Evolutionary conservation across 2,888 invertebrate species (phyloP).

Genomic region (Rutpela maculata): DNA sequence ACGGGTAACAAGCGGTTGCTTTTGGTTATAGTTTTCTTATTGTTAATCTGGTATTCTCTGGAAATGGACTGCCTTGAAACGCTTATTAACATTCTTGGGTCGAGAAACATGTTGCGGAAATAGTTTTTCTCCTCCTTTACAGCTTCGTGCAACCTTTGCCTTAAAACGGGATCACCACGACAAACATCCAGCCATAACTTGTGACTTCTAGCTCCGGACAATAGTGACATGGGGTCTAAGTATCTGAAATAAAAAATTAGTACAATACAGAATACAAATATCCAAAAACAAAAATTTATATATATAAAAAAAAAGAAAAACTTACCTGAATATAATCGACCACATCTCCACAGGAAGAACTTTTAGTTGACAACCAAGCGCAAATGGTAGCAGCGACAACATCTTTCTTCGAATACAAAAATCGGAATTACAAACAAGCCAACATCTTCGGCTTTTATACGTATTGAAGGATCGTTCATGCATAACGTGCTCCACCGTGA

Average conservation of each 20-base stretch:
- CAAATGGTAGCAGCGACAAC: no score
- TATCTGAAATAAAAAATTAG: background rate
- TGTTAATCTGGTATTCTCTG: background rate
- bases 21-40: background rate
- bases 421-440: no score
- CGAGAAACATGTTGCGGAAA: background rate
- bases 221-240: background rate
- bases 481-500: no score
- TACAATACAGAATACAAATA: no score
- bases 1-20: background rate
- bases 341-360: no score
- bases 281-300: no score
- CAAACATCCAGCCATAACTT: background rate
- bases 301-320: no score
- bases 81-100: background rate
- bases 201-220: background rate
- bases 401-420: no score
- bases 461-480: no score
- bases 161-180: background rate
- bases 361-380: no score
- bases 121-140: background rate
- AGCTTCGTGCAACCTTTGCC: background rate
- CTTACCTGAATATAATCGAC: no score
- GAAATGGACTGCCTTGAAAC: background rate
- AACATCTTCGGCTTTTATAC: no score